Evolutionary conservation across 2,797 vertebrate species (phyloP), one percentile per base, ranked within the genome.

Genomic region (Clarias pachynema): DNA sequence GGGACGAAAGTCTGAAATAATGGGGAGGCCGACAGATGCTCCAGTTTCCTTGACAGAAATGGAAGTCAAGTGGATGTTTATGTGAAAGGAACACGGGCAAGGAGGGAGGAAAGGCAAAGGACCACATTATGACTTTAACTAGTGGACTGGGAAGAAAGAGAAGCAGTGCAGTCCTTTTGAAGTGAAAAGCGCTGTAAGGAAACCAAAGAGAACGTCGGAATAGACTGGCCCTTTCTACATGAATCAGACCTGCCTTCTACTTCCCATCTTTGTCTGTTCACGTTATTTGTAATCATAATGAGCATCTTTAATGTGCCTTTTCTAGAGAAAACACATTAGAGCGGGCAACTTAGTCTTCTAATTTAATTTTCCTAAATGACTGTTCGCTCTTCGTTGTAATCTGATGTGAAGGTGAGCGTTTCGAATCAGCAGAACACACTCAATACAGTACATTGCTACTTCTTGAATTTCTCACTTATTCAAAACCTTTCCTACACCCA

Each of bases 61-160:
- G 91, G 95, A 95, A 95, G 95, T 95, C 94, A 95, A 95, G 92
- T 92, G 91, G 91, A 91, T 94, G 91, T 95, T 95, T 95, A 93
- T 93, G 91, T 87, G 89, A 92, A 89, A 91, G 89, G 89, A 92
- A 93, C 91, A 86, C 86, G 81, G 87, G 89, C 87, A 88, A 86
- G 89, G 86, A 79, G 84, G 86, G 77, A 85, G 77, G 87, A 69
- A 65, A 82, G 63, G 86, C 74, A 87, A 89, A 91, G 86, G 88
- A 93, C 82, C 86, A 89, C 88, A 92, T 94, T 90, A 95, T 94
- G 91, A 92, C 91, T 93, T 93, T 93, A 94, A 95, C 90, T 92
- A 91, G 93, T 84, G 86, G 88, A 93, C 57, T 90, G 94, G 93
- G 94, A 94, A 72, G 63, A 86, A 75, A 87, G 69, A 84, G 74